These are phyloP conservation scores for Tuta absoluta DNA, from an alignment of 2,888 invertebrate genomes.

Conservation along the genomic window DNA sequence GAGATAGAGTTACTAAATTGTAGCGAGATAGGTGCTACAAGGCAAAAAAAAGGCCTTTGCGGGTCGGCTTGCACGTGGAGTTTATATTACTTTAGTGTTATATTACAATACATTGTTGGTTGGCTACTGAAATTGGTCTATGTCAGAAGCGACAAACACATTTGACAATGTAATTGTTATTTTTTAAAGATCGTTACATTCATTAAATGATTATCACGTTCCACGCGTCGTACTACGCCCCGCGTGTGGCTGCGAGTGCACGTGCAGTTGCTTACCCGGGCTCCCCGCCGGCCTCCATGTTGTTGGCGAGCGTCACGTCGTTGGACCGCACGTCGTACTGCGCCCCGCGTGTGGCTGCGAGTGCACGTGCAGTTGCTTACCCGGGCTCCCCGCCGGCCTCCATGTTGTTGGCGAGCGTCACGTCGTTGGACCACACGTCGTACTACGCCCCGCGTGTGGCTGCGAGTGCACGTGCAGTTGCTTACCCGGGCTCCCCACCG, in stretches of 20 bases:
- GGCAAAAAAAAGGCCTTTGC: not conserved
- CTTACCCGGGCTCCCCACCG: slow-evolving; percentile 93
- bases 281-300: slow-evolving; percentile 94
- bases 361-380: slow-evolving; percentile 65
- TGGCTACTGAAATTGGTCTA: too few species aligned
- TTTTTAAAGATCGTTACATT: too few species aligned
- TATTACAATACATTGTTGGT: too few species aligned
- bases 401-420: slow-evolving; percentile 94
- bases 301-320: slow-evolving; percentile 94
- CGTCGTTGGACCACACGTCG: slow-evolving; percentile 97
- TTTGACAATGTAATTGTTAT: too few species aligned
- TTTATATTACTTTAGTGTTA: not conserved
- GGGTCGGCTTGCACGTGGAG: not conserved
- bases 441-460: slow-evolving; percentile 96
- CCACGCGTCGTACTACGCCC: too few species aligned
- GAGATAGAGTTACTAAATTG: not conserved
- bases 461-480: slow-evolving; percentile 66
- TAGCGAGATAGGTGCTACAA: too few species aligned
- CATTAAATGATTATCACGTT: too few species aligned
- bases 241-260: too few species aligned
- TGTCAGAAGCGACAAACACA: too few species aligned
- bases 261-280: slow-evolving; percentile 84
- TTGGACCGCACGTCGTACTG: too few species aligned
- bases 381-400: slow-evolving; percentile 95
- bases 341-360: too few species aligned